phyloP scores from a whole-genome alignment of 2,888 invertebrate genomes.

The Polydrusus tereticollis region DNA sequence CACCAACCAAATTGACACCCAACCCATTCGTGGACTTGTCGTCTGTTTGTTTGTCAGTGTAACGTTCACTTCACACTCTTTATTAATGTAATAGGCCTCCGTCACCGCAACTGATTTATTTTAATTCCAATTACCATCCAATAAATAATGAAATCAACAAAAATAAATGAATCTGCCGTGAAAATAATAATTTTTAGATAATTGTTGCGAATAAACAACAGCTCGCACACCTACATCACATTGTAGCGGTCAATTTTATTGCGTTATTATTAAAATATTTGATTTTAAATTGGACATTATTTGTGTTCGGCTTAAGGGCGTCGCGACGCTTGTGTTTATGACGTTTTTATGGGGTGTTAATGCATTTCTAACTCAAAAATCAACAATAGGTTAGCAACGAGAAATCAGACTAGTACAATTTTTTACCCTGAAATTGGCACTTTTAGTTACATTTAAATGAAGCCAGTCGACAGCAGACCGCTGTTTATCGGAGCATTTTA shows the following conservation, averaged over 20 bases:
- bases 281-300: conserved; percentile 51
- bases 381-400: no score
- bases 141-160: conserved; percentile 46
- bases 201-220: conserved; percentile 47
- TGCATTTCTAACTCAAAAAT: no score
- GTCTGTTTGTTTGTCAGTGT: conserved; percentile 2
- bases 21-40: no score
- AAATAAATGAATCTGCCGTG: conserved; percentile 45
- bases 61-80: neutral
- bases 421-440: no score
- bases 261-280: conserved; percentile 51
- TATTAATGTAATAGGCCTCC: neutral
- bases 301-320: conserved; percentile 7
- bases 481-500: no score
- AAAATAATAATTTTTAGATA: conserved; percentile 49
- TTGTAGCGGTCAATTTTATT: conserved; percentile 41
- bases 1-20: no score
- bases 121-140: conserved; percentile 33
- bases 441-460: no score
- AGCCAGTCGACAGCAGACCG: no score
- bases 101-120: conserved; percentile 21
- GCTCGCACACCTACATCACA: conserved; percentile 40
- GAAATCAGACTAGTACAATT: no score
- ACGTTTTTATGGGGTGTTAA: neutral
- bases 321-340: neutral